Conservation (phyloP, 2,888 invertebrate genomes). For the Hemaris fuciformis region DNA sequence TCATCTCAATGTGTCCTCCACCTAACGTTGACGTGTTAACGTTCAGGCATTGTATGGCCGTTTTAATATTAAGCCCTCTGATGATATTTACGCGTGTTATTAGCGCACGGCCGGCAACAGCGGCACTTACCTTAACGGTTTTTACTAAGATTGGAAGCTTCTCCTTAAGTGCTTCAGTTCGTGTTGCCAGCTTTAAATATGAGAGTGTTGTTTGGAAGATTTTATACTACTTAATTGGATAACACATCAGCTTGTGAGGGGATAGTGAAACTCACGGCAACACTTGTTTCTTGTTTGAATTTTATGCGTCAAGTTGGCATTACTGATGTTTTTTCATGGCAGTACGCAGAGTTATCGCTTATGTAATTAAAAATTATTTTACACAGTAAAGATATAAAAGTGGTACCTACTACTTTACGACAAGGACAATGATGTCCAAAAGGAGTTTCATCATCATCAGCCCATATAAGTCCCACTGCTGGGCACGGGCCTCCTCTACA, state of each 20-base stretch:
- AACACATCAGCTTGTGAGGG: not conserved
- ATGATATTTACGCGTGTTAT: slow-evolving; percentile 60
- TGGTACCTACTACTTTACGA: too few species aligned
- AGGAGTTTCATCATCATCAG: too few species aligned
- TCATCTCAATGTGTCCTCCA: slow-evolving; percentile 21
- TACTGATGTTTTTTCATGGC: too few species aligned
- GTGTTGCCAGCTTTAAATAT: slow-evolving; percentile 17
- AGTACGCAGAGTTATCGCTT: too few species aligned
- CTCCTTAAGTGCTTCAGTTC: slow-evolving; percentile 29
- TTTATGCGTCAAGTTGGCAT: too few species aligned
- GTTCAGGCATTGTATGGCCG: slow-evolving; percentile 45
- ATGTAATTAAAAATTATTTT: too few species aligned
- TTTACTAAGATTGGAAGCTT: slow-evolving; percentile 54
- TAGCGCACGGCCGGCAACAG: slow-evolving; percentile 44
- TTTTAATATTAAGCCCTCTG: slow-evolving; percentile 65
- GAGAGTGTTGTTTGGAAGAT: slow-evolving; percentile 25
- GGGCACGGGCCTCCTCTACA: too few species aligned
- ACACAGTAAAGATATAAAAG: too few species aligned
- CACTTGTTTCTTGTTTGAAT: not conserved
- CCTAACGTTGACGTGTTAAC: slow-evolving; percentile 34
- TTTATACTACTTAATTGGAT: slow-evolving; percentile 10
- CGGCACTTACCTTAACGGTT: slow-evolving; percentile 57
- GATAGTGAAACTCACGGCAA: too few species aligned
- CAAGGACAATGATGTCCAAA: too few species aligned
- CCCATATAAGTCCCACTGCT: too few species aligned